A percentile compares a stretch with the other conserved stretches of the same genome.
These are phyloP conservation scores for Pungitius pungitius DNA, from an alignment of 2,113 vertebrate genomes.

Conservation along the genomic window DNA sequence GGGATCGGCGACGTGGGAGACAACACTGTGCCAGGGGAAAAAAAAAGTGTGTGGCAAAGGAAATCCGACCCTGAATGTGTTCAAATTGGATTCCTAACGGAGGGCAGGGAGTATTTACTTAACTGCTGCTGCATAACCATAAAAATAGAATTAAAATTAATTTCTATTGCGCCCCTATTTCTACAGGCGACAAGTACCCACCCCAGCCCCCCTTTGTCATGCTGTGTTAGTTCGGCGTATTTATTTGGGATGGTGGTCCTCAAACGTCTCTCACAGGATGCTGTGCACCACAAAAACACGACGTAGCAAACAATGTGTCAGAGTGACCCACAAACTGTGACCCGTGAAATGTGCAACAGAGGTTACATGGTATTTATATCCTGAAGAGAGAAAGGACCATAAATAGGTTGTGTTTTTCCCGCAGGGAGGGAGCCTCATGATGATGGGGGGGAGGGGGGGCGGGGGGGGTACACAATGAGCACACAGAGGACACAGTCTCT, in stretches of 20 bases:
- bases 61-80: too few species aligned
- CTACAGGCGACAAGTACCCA: too few species aligned
- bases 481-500: slow-evolving; percentile 71
- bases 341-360: slow-evolving; percentile 18
- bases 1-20: not conserved
- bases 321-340: slow-evolving; percentile 16
- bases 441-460: too few species aligned
- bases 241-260: not conserved
- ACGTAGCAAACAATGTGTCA: not conserved
- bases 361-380: slow-evolving; percentile 22
- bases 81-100: too few species aligned
- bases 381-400: slow-evolving; percentile 40
- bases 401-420: slow-evolving; percentile 68
- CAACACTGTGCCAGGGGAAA: not conserved
- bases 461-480: slow-evolving; percentile 68
- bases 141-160: too few species aligned
- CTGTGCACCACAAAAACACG: not conserved
- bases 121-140: too few species aligned
- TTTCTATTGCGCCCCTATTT: too few species aligned
- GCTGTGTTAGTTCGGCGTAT: not conserved
- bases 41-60: too few species aligned
- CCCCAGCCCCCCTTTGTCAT: not conserved
- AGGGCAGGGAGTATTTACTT: too few species aligned
- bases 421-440: slow-evolving; percentile 67
- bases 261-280: too few species aligned